phyloP scores from a whole-genome alignment of 2,888 invertebrate species.

The Drosophila paranaensis region DNA sequence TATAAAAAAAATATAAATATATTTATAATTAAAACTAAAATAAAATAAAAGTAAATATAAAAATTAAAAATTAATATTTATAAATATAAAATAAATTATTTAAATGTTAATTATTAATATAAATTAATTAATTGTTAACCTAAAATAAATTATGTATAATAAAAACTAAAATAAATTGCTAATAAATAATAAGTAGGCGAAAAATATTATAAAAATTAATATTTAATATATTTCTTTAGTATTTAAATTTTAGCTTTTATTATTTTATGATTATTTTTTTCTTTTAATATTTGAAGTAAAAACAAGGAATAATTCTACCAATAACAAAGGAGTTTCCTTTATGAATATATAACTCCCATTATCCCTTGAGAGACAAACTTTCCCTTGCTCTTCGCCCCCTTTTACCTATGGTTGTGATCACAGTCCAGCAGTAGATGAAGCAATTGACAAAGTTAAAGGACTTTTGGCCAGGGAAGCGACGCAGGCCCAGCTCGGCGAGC shows the following conservation, averaged over 20 bases:
- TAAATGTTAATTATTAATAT: too few species aligned
- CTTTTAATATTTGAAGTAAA: too few species aligned
- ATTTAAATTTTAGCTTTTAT: too few species aligned
- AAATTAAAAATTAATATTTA: not conserved
- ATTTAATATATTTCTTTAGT: too few species aligned
- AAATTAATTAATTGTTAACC: not conserved
- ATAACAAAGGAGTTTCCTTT: too few species aligned
- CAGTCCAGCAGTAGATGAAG: slow-evolving; percentile 93
- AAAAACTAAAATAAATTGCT: too few species aligned
- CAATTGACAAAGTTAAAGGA: slow-evolving; percentile 96
- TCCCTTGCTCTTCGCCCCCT: rapidly evolving
- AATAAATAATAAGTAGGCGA: too few species aligned
- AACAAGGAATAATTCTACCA: too few species aligned
- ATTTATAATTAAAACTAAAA: not conserved
- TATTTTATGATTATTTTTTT: too few species aligned
- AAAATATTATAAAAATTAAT: too few species aligned
- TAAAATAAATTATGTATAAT: not conserved
- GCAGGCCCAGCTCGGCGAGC: slow-evolving; percentile 93
- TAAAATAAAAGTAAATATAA: not conserved
- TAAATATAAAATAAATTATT: not conserved
- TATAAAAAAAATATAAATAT: not conserved
- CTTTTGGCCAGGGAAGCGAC: slow-evolving; percentile 92
- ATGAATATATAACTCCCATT: too few species aligned
- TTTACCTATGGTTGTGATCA: slow-evolving; percentile 95
- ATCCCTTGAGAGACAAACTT: not conserved